These are phyloP conservation scores for Macroramphosus scolopax DNA, from an alignment of 2,797 vertebrate species.

Conservation along the genomic window DNA sequence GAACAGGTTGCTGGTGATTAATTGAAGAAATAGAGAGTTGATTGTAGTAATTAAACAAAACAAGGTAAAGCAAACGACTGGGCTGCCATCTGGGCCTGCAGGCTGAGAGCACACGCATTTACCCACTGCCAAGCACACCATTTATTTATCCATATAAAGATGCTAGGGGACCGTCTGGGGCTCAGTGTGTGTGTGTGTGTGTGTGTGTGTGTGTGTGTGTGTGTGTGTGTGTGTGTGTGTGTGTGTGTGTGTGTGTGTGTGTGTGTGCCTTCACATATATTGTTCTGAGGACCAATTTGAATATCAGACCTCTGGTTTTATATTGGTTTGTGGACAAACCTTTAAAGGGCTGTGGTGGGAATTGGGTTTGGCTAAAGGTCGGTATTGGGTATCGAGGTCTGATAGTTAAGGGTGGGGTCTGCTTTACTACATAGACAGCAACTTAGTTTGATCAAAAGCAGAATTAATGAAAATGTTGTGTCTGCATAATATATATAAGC, in stretches of 20 bases:
- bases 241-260: conserved; percentile 5
- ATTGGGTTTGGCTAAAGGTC: too few relatives aligned
- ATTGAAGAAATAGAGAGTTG: conserved; percentile 98
- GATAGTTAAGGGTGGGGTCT: too few relatives aligned
- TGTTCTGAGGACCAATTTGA: too few relatives aligned
- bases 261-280: too few relatives aligned
- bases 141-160: conserved; percentile 88
- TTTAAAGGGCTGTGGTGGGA: too few relatives aligned
- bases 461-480: too few relatives aligned
- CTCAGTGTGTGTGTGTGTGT: conserved; percentile 46
- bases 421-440: too few relatives aligned
- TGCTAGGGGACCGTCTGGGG: conserved; percentile 69
- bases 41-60: conserved; percentile 99
- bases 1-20: conserved; percentile 99
- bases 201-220: conserved; percentile 7
- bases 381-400: too few relatives aligned
- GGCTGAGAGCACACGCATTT: conserved; percentile 87
- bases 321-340: too few relatives aligned
- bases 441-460: too few relatives aligned
- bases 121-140: conserved; percentile 89
- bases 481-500: too few relatives aligned
- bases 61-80: conserved; percentile 98
- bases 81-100: conserved; percentile 90
- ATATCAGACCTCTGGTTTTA: too few relatives aligned
- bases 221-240: conserved; percentile 13